Evolutionary conservation across 23 tunicate genomes (phyloP), one percentile per base, ranked within the genome.

Genomic region (Halocynthia aurantium): DNA sequence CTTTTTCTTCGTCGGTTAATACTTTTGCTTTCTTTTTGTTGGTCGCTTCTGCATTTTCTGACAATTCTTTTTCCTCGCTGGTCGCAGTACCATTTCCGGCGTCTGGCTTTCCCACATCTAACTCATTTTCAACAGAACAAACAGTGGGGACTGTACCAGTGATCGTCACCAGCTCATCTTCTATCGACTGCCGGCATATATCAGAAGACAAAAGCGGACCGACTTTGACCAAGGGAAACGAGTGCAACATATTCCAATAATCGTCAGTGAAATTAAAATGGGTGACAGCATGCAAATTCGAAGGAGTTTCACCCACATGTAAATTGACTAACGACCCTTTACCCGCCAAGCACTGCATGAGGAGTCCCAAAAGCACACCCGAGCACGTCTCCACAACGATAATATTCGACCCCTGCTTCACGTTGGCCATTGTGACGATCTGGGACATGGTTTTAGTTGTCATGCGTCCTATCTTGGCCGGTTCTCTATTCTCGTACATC

Each of bases 381-480:
- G 97, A 85, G 57, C 97, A 91, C 6, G 86, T 91, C 63, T 91
- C 97, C 53, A 91, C 67, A 7, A 91, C 97, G 5, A 75, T 82
- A 65, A 85, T 91, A 58, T 91, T 91, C n/a, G 93, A 81, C 7
- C 90, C 90, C 0, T 72, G 76, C 55, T 75, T 61, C 10, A 91
- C 75, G 55, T 91, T 91, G 5, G 97, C 62, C 57, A 67, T 52
- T 19, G 83, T 81, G 2, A 91, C 44, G 13, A 91, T 40, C 73
- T 91, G 97, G 6, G 97, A 81, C 58, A 81, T 55, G 10, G 91
- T 77, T 66, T 91, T 83, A 6, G 73, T 56, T 31, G 76, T 71
- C 91, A 91, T 81, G 62, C 85, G 83, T 44, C 91, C 85, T n/a
- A 91, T 85, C 62, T 91, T 91, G 10, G 88, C 87, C 6, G 97